Base-by-base conservation (phyloP, 2,113 vertebrate species). In the Empidonax traillii region DNA sequence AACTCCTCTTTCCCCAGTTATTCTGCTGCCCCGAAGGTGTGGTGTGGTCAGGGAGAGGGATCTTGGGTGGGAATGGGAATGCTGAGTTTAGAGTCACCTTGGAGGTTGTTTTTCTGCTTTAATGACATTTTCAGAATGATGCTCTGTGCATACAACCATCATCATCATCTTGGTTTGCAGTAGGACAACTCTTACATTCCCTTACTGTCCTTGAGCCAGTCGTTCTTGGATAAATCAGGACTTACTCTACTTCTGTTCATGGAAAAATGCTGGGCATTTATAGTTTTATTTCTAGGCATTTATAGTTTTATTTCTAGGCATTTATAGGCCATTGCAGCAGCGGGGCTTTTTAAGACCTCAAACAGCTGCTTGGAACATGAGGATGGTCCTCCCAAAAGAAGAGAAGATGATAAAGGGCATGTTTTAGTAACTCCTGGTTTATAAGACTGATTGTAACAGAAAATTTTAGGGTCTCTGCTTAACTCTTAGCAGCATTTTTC, bases 381-480 rank as follows among this genome's bases (percentile, higher is more conserved):
- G 72, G 28, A 5, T 52, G 44, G 4, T 41, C 44, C 41, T 69
- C 43, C 63, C 37, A 39, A 12, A 53, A 24, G 51, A 56, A n/a
- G 28, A 78, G 52, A 10, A 44, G 21, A 8, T 41, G 39, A 5
- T 33, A 6, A 59, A 52, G 62, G 27, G 8, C 6, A 6, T 17
- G 28, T 41, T 90, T 61, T 6, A 6, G 14, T n/a, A 25, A 33
- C 23, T 71, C 25, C 63, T 80, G 52, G 39, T 35, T n/a, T 58
- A 28, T 73, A n/a, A 58, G 53, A 47, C 30, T 12, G 65, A 49
- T 9, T 24, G 6, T 9, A 7, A 25, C 25, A 59, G 59, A 61
- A 84, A 24, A 31, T 0, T 0, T 0, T 5, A 18, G 43, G 31
- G 37, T 28, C 10, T 85, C 73, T 33, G 8, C 17, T 55, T 23